Base-by-base conservation (phyloP, 2,888 invertebrate genomes). In the Lithophane ornitopus region DNA sequence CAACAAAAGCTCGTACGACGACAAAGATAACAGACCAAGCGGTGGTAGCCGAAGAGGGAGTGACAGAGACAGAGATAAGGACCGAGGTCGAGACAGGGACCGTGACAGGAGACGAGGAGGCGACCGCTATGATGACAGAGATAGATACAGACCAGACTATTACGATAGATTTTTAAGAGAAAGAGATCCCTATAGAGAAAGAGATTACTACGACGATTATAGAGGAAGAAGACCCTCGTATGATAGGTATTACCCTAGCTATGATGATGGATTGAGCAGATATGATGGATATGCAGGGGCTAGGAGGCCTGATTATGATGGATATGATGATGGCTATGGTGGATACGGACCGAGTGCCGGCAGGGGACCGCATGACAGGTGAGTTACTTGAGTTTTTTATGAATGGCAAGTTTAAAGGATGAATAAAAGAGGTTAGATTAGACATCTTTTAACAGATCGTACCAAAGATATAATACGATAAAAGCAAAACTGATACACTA, bases 301-400 rank as follows among this genome's bases (percentile, higher is more conserved):
- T 7, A 92, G 94, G 76, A 90, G 95, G 82, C 94, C 94, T 74
- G 88, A 89, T 61, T 90, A 92, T n/a, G 89, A 90, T 76, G 94
- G 82, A 11, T 95, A 94, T 80, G 95, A 93, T 76, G 93, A 95
- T 28, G 89, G 87, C 0, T 95, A 94, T 79, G 96, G 96, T 3
- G 96, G 96, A 6, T 93, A 93, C 16, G 93, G 93, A 34, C 93
- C 93, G 0, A 82, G 92, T 9, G 90, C 89, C 61, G 95, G 94
- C 7, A 90, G 94, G 83, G 97, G 97, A 89, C 95, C 96, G 68
- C 96, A 97, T 88, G 96, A 97, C 74, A 96, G 96, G 96, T 96
- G 70, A 93, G 93, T 78, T 69, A 22, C 14, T n/a, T 34, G 41
- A 3, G 39, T 28, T 28, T 44, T 9, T 54, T 19, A 46, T n/a